A percentile compares a stretch with the other conserved stretches of the same genome.
Conservation (phyloP, 2,113 vertebrate genomes). For the Chroicocephalus ridibundus region DNA sequence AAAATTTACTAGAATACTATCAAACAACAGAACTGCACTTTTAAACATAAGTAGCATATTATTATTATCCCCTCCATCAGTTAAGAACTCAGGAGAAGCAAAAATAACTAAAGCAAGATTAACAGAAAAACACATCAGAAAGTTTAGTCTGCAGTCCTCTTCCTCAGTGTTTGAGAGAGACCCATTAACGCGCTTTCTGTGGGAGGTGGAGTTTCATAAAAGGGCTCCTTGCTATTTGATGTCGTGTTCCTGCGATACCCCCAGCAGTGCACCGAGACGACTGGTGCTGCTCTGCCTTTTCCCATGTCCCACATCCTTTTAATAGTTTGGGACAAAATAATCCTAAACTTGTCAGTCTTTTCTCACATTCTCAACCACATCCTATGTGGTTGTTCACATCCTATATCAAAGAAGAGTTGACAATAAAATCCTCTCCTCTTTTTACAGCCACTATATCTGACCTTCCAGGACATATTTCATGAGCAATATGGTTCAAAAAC, state of each 20-base stretch:
- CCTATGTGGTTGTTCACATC: background rate
- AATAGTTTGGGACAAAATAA: background rate
- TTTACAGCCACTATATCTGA: background rate
- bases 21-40: background rate
- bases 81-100: background rate
- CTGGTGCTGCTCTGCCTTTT: background rate
- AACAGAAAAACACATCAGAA: background rate
- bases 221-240: background rate
- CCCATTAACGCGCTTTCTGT: background rate
- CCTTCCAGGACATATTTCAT: background rate
- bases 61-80: background rate
- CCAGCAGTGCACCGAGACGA: fast-evolving
- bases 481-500: background rate
- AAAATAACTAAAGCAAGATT: background rate
- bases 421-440: background rate
- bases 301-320: background rate
- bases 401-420: background rate
- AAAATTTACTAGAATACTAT: background rate
- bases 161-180: background rate
- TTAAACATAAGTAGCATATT: background rate
- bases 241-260: background rate
- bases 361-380: background rate
- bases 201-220: background rate
- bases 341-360: background rate
- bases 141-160: background rate